Base-by-base conservation (phyloP, 2,888 invertebrate genomes). In the Drosophila sordidapex region DNA sequence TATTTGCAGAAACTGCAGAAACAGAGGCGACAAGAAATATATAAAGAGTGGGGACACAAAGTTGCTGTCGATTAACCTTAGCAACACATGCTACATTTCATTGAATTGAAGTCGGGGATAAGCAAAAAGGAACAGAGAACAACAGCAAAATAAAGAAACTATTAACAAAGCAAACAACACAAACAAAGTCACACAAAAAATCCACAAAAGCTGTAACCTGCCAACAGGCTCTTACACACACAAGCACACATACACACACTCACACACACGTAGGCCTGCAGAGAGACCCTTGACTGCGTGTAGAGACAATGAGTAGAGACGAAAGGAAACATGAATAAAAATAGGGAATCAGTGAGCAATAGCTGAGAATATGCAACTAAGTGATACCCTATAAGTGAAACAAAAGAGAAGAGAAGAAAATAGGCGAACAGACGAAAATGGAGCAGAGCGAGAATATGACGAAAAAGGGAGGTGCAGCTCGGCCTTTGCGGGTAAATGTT, bases 81-180 rank as follows among this genome's bases (percentile, higher is more conserved):
- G 71, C 74, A 88, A 75, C 87, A 89, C 76, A 73, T 80, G 74
- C 65, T 75, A 77, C 52, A 70, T 75, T 79, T 76, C 79, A 83
- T 83, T 79, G 74, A 72, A 82, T 83, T 79, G 72, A 64, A 59
- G 76, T 49, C 66, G n/a, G 65, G 67, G 77, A 29, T 18, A 57
- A 65, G 56, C 48, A 59, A 29, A 29, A 33, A 33, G 35, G 25
- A 53, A 38, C 51, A 8, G 31, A 64, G 31, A 61, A 49, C n/a
- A 43, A 52, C 40, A 61, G 38, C 36, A 27, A 51, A 64, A 54
- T 54, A 49, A 43, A n/a, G 49, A 73, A 76, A 84, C 82, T 87
- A 84, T 84, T 70, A 87, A 69, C 73, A 79, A 78, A 81, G 62
- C 65, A 78, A 83, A 66, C 75, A 76, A 81, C 64, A 64, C 63